A percentile compares a stretch with the other conserved stretches of the same genome.
Evolutionary conservation across 1,140 invertebrate species (phyloP).

Genomic region (Tribolium madens): DNA sequence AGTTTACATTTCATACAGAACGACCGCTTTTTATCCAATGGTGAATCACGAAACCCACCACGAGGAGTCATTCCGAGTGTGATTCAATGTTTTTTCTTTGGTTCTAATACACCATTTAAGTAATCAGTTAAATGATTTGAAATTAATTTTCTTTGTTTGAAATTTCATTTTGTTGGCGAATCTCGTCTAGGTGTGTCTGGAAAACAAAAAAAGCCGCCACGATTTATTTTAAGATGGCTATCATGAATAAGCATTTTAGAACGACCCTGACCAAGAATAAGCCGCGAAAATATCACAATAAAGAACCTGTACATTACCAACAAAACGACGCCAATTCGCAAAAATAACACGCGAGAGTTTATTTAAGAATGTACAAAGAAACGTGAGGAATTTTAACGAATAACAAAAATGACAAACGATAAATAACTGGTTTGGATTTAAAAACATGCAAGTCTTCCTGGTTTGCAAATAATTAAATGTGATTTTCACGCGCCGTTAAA

Average conservation of each 20-base stretch:
- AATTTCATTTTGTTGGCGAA: neutral
- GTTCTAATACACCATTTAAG: no score
- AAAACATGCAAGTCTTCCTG: constrained; percentile 23
- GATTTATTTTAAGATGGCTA: constrained; percentile 37
- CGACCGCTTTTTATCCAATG: constrained; percentile 3
- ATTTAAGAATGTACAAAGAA: constrained; percentile 5
- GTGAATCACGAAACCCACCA: constrained; percentile 1
- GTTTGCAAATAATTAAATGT: constrained; percentile 33
- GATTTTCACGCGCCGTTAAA: constrained; percentile 28
- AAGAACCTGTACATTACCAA: constrained; percentile 19
- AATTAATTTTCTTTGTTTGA: neutral
- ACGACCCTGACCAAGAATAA: constrained; percentile 31
- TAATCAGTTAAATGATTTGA: neutral
- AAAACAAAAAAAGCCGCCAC: neutral
- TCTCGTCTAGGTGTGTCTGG: constrained; percentile 27
- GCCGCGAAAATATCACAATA: constrained; percentile 27
- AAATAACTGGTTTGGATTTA: neutral
- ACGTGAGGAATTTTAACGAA: constrained; percentile 18
- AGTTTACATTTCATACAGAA: constrained; percentile 8
- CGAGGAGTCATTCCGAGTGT: neutral
- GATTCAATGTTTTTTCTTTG: no score
- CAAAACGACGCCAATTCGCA: constrained; percentile 5
- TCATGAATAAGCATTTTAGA: constrained; percentile 31
- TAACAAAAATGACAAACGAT: constrained; percentile 16
- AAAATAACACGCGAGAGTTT: constrained; percentile 12